Base-by-base conservation (phyloP, 2,113 vertebrate genomes). In the Taurulus bubalis region DNA sequence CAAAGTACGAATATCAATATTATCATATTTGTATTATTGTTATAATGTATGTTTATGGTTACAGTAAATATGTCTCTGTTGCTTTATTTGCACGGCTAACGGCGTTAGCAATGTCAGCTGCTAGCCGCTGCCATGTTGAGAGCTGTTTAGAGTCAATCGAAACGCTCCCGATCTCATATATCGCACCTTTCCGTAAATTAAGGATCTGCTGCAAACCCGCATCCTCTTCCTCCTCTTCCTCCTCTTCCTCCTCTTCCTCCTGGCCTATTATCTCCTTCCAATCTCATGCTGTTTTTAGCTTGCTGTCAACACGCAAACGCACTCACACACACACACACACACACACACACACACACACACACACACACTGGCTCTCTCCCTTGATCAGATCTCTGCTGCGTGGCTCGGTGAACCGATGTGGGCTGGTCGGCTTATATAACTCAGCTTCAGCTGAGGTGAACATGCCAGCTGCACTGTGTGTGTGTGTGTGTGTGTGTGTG, bases 341-440 rank as follows among this genome's bases (percentile, higher is more conserved):
- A 58, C 78, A 62, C 74, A 28, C 77, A 36, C 71, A 2, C 59
- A 40, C 67, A 26, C 81, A 76, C 51, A 30, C 40, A 58, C 78
- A 65, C 74, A 18, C 77, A 36, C 71, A 4, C 59, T 12, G 7
- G 18, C 73, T 55, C 84, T 26, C 70, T 51, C 42, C 38, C 63
- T 73, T 68, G 63, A 87, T 89, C 87, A 82, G 72, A 90, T 90
- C 80, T 89, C 85, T 88, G 85, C 80, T 80, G 79, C 67, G 83
- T 30, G 67, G 74, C 85, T 85, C 70, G 77, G 59, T 93, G 87
- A 90, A 93, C 90, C 83, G 81, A 91, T 87, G 92, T 94, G 91
- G 93, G 93, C 87, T 90, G 90, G 65, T 68, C 64, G 87, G 71
- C 80, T 94, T 94, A 94, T 89, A 75, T 93, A 94, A 94, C 90